A percentile compares a stretch with the other conserved stretches of the same genome.
phyloP scores from a whole-genome alignment of 2,888 invertebrate genomes.

The Venusia cambrica region DNA sequence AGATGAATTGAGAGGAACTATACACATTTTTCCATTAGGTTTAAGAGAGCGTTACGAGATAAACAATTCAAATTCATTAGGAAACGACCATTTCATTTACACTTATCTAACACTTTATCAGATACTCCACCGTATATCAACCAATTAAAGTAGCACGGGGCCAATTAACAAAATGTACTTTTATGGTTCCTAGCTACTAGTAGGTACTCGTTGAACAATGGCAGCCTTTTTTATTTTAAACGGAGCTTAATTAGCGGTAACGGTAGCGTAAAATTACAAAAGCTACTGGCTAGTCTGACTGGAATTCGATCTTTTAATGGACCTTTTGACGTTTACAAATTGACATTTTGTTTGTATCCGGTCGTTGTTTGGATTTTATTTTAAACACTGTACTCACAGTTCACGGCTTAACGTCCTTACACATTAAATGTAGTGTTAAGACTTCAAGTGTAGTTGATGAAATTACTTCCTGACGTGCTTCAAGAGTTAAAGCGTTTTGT shows the following conservation, averaged over 20 bases:
- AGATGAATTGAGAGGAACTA: too few relatives aligned
- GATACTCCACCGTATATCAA: conserved; percentile 46
- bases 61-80: conserved; percentile 24
- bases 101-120: conserved; percentile 41
- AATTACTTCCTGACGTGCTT: too few relatives aligned
- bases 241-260: conserved; percentile 67
- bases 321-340: conserved; percentile 14
- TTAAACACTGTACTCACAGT: too few relatives aligned
- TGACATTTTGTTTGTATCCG: conserved; percentile 12
- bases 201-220: conserved; percentile 51
- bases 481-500: too few relatives aligned
- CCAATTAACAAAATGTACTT: conserved; percentile 75
- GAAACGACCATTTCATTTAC: conserved; percentile 26
- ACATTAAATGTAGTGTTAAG: too few relatives aligned
- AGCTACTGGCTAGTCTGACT: conserved; percentile 27
- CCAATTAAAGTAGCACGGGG: conserved; percentile 66
- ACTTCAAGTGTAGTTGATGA: too few relatives aligned
- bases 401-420: too few relatives aligned
- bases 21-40: conserved; percentile 1
- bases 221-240: conserved; percentile 51
- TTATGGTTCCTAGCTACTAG: conserved; percentile 30
- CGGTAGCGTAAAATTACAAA: conserved; percentile 46
- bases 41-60: conserved; percentile 13
- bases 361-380: too few relatives aligned
- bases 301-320: conserved; percentile 21